These are phyloP conservation scores for Phenganax marumi DNA, from an alignment of 92 coral and sea anemone species.

Conservation along the genomic window DNA sequence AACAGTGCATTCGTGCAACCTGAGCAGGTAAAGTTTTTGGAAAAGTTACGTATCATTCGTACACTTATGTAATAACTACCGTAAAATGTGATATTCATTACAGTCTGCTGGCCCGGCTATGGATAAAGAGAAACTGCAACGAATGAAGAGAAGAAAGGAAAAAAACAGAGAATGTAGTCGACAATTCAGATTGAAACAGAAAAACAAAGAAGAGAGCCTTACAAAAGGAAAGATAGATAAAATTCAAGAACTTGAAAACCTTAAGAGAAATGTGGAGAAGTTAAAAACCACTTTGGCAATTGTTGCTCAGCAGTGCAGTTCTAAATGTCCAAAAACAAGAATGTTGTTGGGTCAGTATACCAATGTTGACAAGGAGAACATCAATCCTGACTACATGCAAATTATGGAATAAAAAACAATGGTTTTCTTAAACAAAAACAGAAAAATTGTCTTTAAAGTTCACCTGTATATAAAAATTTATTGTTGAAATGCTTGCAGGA, in stretches of 20 bases:
- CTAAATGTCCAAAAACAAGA: constrained; percentile 31
- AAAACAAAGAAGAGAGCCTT: constrained; percentile 67
- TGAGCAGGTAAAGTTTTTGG: constrained; percentile 9
- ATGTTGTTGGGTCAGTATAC: constrained; percentile 15
- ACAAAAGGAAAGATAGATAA: constrained; percentile 67
- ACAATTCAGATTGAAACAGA: constrained; percentile 82
- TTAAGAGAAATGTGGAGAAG: constrained; percentile 64
- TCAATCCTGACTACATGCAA: constrained; percentile 30
- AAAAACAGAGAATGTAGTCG: constrained; percentile 93
- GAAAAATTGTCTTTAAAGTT: constrained; percentile 13
- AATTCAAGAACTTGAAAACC: constrained; percentile 33
- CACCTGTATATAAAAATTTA: constrained; percentile 8
- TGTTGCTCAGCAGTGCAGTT: constrained; percentile 29
- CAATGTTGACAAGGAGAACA: constrained; percentile 53
- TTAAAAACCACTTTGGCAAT: constrained; percentile 53
- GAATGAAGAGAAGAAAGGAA: constrained; percentile 68
- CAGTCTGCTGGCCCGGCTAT: constrained; percentile 49
- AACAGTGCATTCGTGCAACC: constrained; percentile 5
- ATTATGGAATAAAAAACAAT: constrained; percentile 1
- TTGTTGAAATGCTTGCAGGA: constrained; percentile 19
- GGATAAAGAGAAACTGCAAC: constrained; percentile 70
- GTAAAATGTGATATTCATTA: not conserved
- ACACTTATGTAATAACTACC: not conserved
- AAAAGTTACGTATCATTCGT: not conserved
- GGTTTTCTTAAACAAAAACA: not conserved